Conservation (phyloP, 64 coral and sea anemone genomes). For the Catalaphyllia jardinei region DNA sequence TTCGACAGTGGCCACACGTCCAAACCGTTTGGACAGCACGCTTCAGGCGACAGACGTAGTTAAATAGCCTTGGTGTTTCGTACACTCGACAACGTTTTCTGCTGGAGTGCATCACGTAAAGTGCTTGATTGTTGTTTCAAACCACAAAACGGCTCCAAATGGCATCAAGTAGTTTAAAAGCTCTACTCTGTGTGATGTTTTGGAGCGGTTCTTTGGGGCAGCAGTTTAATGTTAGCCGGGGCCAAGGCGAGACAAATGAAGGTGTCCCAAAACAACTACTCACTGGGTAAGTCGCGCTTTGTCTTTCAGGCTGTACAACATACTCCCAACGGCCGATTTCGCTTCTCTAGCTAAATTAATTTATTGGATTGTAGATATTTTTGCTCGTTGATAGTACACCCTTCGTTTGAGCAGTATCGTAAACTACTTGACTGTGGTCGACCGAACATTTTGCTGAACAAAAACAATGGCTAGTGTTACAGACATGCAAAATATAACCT, state of each 20-base stretch:
- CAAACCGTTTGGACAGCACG: not conserved
- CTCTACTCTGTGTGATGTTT: not conserved
- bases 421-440: not conserved
- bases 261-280: constrained; percentile 33
- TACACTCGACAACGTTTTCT: not conserved
- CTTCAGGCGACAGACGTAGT: not conserved
- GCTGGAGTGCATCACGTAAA: not conserved
- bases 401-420: not conserved
- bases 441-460: not conserved
- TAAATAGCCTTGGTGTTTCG: not conserved
- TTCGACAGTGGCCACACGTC: not conserved
- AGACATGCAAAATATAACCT: not conserved
- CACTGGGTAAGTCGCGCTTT: constrained; percentile 39
- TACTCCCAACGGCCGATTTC: not conserved
- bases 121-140: not conserved
- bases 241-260: not conserved
- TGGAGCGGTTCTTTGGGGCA: not conserved
- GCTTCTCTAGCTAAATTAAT: not conserved
- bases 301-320: not conserved
- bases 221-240: constrained; percentile 7
- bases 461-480: constrained; percentile 17
- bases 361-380: not conserved
- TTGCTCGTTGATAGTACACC: too few species aligned
- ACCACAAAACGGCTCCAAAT: not conserved
- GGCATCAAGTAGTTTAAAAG: not conserved